Evolutionary conservation across 2,113 vertebrate species (phyloP), one percentile per base, ranked within the genome.

Genomic region (Anoplopoma fimbria): DNA sequence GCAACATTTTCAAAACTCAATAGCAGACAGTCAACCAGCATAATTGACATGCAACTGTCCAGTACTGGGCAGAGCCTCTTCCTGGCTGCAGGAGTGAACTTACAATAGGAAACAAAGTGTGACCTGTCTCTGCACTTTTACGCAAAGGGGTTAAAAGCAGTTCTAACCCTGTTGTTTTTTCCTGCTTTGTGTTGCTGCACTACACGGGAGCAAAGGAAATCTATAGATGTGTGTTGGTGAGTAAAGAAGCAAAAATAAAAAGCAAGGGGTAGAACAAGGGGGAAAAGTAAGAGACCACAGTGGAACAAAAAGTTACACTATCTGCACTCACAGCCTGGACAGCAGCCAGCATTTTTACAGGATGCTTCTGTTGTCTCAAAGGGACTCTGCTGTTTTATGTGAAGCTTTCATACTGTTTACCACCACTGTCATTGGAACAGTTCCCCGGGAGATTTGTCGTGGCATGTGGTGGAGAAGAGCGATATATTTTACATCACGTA

Each of bases 331-430:
- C 58, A 80, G 36, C 7, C 68, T 92, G 90, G 86, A 89, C 53
- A 42, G 62, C 14, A 49, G 85, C 89, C 89, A 92, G 65, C 15
- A 17, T 83, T 88, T 92, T 90, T 92, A 87, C 62, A 81, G 79
- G 81, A 85, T 83, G 74, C 83, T 86, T 85, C 86, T 88, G 73
- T 82, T 34, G n/a, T 84, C 81, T 91, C 63, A 79, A 87, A 65
- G 81, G 84, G 83, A 77, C 70, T 74, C 57, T 63, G 47, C 42
- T 77, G 81, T 90, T 95, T 95, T 93, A 94, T 93, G 85, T 86
- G 84, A 83, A 62, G 80, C 77, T 87, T 84, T 92, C 87, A 83
- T 79, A 77, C 70, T 90, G 90, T 94, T 94, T 94, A 91, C 86
- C 87, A 79, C 76, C 55, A 77, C 83, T 88, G 87, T 91, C 89